Conservation (phyloP, 2,113 vertebrate genomes). For the Butastur rufipennis region DNA sequence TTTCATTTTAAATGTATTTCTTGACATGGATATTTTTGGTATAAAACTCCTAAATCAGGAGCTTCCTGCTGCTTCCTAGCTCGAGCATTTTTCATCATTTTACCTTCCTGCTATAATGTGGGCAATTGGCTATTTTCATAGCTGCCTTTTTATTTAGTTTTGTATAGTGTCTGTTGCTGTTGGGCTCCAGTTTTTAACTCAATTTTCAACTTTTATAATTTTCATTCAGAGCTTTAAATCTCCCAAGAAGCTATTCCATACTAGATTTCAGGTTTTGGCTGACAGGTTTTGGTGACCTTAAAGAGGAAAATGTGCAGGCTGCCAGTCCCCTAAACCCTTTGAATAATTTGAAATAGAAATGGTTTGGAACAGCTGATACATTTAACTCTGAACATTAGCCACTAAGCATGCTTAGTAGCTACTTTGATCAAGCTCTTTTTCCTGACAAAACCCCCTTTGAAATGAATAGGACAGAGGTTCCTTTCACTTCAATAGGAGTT, state of each 20-base stretch:
- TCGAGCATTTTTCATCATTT: neutral
- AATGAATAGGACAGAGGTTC: conserved; percentile 76
- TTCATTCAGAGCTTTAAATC: neutral
- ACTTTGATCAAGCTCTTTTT: conserved; percentile 71
- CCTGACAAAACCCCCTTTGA: conserved; percentile 75
- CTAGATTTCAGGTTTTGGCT: neutral
- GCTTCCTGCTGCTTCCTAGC: conserved; percentile 2
- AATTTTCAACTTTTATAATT: neutral
- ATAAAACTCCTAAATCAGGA: neutral
- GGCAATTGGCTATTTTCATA: neutral
- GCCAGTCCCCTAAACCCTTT: conserved; percentile 10
- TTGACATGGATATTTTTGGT: neutral
- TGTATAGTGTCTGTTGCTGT: neutral
- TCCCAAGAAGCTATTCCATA: neutral
- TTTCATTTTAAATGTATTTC: neutral
- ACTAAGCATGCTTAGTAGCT: conserved; percentile 69
- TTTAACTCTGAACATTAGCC: conserved; percentile 68
- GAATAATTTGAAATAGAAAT: conserved; percentile 68
- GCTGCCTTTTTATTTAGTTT: neutral
- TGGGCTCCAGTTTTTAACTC: neutral
- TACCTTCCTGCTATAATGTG: neutral
- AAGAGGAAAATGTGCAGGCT: conserved; percentile 34
- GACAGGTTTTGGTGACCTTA: conserved; percentile 16
- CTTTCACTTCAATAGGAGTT: conserved; percentile 75
- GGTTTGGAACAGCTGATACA: conserved; percentile 62